These are phyloP conservation scores for Drosophila rufa DNA, from an alignment of 1,140 invertebrate genomes.

Conservation along the genomic window DNA sequence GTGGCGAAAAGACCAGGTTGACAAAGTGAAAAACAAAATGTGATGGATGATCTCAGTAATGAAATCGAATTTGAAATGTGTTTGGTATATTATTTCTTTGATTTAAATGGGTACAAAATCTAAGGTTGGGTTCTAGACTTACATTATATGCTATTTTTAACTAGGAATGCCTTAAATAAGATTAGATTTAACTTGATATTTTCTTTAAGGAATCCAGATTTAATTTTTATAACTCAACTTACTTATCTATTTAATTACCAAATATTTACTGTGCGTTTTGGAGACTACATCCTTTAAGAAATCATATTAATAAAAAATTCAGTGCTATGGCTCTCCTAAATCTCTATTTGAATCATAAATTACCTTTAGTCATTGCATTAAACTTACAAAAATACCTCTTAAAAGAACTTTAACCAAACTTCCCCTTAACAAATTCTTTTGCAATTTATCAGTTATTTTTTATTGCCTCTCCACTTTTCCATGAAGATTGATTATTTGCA, in stretches of 20 bases:
- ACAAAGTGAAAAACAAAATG: constrained; percentile 63
- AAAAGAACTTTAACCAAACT: neutral
- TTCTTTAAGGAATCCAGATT: too few relatives aligned
- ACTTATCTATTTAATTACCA: neutral
- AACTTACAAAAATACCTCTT: neutral
- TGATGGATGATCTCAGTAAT: constrained; percentile 52
- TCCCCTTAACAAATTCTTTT: constrained; percentile 6
- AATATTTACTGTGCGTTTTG: neutral
- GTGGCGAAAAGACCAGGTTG: constrained; percentile 30
- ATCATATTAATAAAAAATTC: too few relatives aligned
- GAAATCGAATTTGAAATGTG: constrained; percentile 3
- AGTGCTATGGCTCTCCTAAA: neutral
- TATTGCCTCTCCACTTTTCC: constrained; percentile 31
- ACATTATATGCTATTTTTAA: too few relatives aligned
- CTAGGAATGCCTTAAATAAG: fast-evolving
- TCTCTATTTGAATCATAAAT: neutral
- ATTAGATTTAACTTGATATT: neutral
- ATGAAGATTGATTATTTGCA: constrained; percentile 56
- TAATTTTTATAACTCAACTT: neutral
- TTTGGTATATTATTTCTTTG: neutral
- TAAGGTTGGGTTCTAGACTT: neutral
- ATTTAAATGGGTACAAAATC: neutral
- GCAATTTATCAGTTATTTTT: constrained; percentile 28
- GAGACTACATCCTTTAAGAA: neutral
- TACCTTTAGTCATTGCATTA: too few relatives aligned